Evolutionary conservation across 2,113 vertebrate species (phyloP).

Genomic region (Puma concolor): DNA sequence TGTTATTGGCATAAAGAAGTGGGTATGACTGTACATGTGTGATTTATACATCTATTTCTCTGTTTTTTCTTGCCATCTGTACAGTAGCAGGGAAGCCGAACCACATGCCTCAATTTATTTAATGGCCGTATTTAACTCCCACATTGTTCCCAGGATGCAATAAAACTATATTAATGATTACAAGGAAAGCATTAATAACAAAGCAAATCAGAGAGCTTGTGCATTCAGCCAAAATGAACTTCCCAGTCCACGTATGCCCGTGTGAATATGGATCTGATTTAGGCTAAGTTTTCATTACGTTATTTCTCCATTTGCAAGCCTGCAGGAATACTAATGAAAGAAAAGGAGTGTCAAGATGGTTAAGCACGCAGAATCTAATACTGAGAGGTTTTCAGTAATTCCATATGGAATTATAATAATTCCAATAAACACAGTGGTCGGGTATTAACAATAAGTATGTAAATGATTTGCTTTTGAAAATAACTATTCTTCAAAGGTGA

Average conservation of each 20-base stretch:
- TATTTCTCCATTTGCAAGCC: neutral
- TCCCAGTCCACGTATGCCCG: neutral
- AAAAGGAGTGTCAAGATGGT: neutral
- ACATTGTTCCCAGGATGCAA: slow-evolving; percentile 58
- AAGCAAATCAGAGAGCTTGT: slow-evolving; percentile 22
- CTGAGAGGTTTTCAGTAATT: neutral
- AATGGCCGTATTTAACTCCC: slow-evolving; percentile 29
- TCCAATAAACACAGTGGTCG: neutral
- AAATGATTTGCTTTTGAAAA: slow-evolving; percentile 42
- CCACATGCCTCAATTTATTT: slow-evolving; percentile 51
- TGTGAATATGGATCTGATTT: neutral
- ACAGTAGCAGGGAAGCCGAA: slow-evolving; percentile 5
- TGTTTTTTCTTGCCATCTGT: slow-evolving; percentile 50
- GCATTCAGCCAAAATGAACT: slow-evolving; percentile 26
- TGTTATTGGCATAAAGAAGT: slow-evolving; percentile 21
- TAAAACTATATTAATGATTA: slow-evolving; percentile 66
- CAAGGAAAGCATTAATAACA: slow-evolving; percentile 56
- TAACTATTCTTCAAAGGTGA: neutral
- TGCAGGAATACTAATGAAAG: neutral
- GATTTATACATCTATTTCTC: slow-evolving; percentile 54
- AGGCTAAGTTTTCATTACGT: neutral
- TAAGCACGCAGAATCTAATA: neutral
- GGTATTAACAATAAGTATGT: slow-evolving; percentile 25
- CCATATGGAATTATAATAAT: neutral
- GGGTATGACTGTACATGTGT: neutral